These are phyloP conservation scores for Drosophila grimshawi DNA, from an alignment of 1,140 invertebrate species.

Conservation along the genomic window DNA sequence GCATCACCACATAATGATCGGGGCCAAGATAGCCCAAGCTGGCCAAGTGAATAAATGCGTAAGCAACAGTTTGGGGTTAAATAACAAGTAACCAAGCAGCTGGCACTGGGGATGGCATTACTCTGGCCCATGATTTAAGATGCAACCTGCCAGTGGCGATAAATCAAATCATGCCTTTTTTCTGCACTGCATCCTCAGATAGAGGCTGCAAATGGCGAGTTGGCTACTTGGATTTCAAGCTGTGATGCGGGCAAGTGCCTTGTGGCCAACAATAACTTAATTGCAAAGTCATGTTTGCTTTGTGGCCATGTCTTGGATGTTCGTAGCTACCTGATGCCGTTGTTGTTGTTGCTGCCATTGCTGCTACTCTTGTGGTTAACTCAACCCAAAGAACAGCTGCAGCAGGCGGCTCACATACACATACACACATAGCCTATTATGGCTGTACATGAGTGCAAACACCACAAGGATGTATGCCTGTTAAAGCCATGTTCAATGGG, in stretches of 20 bases:
- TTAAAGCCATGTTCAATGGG: slow-evolving; percentile 12
- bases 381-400: slow-evolving; percentile 29
- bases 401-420: slow-evolving; percentile 6
- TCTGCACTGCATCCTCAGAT: slow-evolving; percentile 4
- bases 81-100: slow-evolving; percentile 39
- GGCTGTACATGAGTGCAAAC: slow-evolving; percentile 45
- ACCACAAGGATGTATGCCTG: slow-evolving; percentile 43
- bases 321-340: slow-evolving; percentile 58
- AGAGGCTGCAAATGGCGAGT: slow-evolving; percentile 4
- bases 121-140: slow-evolving; percentile 61
- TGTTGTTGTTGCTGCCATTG: slow-evolving; percentile 20
- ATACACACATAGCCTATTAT: background rate
- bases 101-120: slow-evolving; percentile 17
- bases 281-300: slow-evolving; percentile 81
- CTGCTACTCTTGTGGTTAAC: slow-evolving; percentile 54
- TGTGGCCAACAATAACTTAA: slow-evolving; percentile 75
- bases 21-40: slow-evolving; percentile 8
- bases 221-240: slow-evolving; percentile 24
- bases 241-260: slow-evolving; percentile 39
- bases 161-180: slow-evolving; percentile 68
- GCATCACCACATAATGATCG: slow-evolving; percentile 37
- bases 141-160: slow-evolving; percentile 60
- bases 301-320: slow-evolving; percentile 56
- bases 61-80: slow-evolving; percentile 64
- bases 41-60: slow-evolving; percentile 47